Percentiles rank a stretch among this genome's conserved stretches.
These are phyloP conservation scores for Lucilia sericata DNA, from an alignment of 1,140 invertebrate genomes.

Conservation along the genomic window DNA sequence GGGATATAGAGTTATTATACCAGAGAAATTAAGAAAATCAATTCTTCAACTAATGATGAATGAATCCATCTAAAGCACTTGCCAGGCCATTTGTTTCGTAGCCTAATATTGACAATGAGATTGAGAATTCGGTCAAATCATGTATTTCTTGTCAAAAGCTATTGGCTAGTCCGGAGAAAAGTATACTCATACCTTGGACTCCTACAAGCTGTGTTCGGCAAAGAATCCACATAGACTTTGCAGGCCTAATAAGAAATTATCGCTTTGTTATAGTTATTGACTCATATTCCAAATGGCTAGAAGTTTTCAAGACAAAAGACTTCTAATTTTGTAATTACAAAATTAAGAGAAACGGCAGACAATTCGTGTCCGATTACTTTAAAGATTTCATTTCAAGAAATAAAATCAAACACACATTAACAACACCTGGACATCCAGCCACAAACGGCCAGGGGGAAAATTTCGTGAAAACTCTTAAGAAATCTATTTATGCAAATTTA, in stretches of 20 bases:
- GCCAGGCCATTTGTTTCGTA: conserved; percentile 39
- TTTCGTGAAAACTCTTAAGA: too few species aligned
- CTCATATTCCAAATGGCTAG: too few species aligned
- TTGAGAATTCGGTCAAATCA: conserved; percentile 41
- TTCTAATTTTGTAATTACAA: too few species aligned
- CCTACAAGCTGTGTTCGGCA: conserved; percentile 37
- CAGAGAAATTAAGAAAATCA: conserved; percentile 40
- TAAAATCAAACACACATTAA: too few species aligned
- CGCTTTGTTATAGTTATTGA: too few species aligned
- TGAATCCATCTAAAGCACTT: conserved; percentile 37
- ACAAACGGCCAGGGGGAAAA: too few species aligned
- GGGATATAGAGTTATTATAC: conserved; percentile 46
- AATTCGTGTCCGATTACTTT: conserved; percentile 43
- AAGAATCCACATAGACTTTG: too few species aligned
- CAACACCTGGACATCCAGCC: too few species aligned
- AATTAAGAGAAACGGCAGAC: conserved; percentile 37
- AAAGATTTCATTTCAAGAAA: conserved; percentile 35
- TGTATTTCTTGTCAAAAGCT: conserved; percentile 31
- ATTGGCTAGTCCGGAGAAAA: conserved; percentile 42
- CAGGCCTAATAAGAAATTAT: too few species aligned
- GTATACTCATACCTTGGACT: conserved; percentile 44
- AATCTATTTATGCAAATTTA: conserved; percentile 42
- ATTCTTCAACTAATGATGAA: conserved; percentile 11
- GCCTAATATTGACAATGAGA: conserved; percentile 36
- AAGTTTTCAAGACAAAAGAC: too few species aligned